Percentiles rank a stretch among this genome's conserved stretches.
These are phyloP conservation scores for Helicoverpa zea DNA, from an alignment of 1,140 invertebrate species.

Conservation along the genomic window DNA sequence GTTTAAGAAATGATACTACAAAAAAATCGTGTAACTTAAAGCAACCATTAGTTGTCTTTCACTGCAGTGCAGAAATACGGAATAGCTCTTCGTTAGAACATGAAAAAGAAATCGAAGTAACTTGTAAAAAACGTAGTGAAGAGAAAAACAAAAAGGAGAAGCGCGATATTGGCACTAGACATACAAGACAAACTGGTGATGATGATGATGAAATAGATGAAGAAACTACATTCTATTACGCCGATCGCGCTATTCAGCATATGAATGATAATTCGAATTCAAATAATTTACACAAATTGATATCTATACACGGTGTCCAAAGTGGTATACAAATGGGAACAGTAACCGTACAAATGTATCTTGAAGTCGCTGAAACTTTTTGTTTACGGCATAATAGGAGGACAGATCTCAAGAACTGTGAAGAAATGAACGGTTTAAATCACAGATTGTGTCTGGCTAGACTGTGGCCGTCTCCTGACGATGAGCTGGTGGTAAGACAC, in stretches of 20 bases:
- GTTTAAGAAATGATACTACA: slow-evolving; percentile 50
- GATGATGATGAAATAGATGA: slow-evolving; percentile 73
- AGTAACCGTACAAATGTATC: slow-evolving; percentile 69
- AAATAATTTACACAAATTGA: slow-evolving; percentile 73
- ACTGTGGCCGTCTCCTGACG: slow-evolving; percentile 69
- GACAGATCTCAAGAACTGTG: slow-evolving; percentile 61
- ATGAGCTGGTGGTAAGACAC: slow-evolving; percentile 68
- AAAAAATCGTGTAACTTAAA: slow-evolving; percentile 51
- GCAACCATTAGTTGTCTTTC: slow-evolving; percentile 47
- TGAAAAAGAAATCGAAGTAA: slow-evolving; percentile 59
- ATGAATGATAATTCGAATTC: slow-evolving; percentile 65
- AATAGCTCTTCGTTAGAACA: slow-evolving; percentile 44
- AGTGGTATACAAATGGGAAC: slow-evolving; percentile 63
- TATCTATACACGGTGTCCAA: slow-evolving; percentile 68
- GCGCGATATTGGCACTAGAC: slow-evolving; percentile 35
- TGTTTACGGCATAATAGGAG: slow-evolving; percentile 67
- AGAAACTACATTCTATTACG: slow-evolving; percentile 72
- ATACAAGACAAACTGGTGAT: slow-evolving; percentile 56
- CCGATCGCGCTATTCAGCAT: slow-evolving; percentile 65
- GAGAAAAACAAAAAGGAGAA: slow-evolving; percentile 45
- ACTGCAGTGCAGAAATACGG: slow-evolving; percentile 57
- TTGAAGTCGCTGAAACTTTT: slow-evolving; percentile 75
- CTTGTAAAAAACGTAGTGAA: slow-evolving; percentile 54
- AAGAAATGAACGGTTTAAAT: slow-evolving; percentile 69
- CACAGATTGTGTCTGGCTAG: slow-evolving; percentile 70